A percentile compares a stretch with the other conserved stretches of the same genome.
Evolutionary conservation across 30 jellyfish, hydroid and myxozoan genomes (phyloP).

Genomic region (Aurelia coerulea): DNA sequence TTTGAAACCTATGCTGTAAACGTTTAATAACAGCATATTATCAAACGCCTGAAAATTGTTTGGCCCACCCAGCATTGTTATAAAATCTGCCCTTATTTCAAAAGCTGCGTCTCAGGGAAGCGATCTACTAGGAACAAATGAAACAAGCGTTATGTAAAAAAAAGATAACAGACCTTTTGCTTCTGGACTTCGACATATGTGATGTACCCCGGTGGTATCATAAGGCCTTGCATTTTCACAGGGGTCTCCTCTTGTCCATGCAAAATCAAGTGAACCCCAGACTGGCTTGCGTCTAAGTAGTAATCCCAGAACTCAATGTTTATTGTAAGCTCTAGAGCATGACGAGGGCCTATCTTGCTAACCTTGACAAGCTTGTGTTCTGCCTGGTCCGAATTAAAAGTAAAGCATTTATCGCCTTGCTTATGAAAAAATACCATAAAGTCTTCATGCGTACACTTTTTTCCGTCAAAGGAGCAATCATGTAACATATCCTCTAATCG

Average conservation of each 20-base stretch:
- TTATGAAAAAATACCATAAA: slow-evolving; percentile 68
- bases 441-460: slow-evolving; percentile 64
- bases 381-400: slow-evolving; percentile 82
- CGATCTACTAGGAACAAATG: not conserved
- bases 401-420: slow-evolving; percentile 91
- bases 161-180: slow-evolving; percentile 58
- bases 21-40: too few species aligned
- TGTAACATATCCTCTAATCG: slow-evolving; percentile 76
- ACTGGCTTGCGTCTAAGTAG: slow-evolving; percentile 66
- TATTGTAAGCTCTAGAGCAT: slow-evolving; percentile 69
- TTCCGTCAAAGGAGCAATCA: slow-evolving; percentile 76
- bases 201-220: slow-evolving; percentile 87
- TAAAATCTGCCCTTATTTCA: too few species aligned
- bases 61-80: too few species aligned
- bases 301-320: slow-evolving; percentile 90
- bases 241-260: slow-evolving; percentile 97
- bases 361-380: slow-evolving; percentile 51
- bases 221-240: slow-evolving; percentile 69
- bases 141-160: not conserved
- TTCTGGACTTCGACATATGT: slow-evolving; percentile 80
- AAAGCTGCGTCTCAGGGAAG: too few species aligned
- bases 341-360: slow-evolving; percentile 66
- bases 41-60: too few species aligned
- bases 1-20: too few species aligned
- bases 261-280: slow-evolving; percentile 79